phyloP scores from a whole-genome alignment of 2,113 vertebrate genomes.

The Perognathus longimembris region DNA sequence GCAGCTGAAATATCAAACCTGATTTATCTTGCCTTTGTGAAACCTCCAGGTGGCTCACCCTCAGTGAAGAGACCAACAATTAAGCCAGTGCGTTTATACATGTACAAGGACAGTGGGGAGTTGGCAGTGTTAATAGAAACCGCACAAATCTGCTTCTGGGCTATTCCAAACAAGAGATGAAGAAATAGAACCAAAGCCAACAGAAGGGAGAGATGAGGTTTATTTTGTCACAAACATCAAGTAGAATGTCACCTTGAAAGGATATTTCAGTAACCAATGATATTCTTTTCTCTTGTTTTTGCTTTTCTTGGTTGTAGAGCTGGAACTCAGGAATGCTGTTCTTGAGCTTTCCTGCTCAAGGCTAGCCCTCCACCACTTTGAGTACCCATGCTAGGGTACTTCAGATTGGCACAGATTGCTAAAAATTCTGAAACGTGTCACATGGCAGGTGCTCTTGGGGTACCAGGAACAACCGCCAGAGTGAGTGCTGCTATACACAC shows the following conservation, averaged over 20 bases:
- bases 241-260: constrained; percentile 64
- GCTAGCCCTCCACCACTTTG: no score
- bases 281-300: no score
- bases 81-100: constrained; percentile 62
- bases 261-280: constrained; percentile 58
- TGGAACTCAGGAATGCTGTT: no score
- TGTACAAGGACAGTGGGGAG: constrained; percentile 47
- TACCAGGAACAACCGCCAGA: not conserved
- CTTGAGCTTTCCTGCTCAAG: no score
- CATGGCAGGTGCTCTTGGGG: accelerated
- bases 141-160: constrained; percentile 47
- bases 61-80: constrained; percentile 60
- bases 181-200: constrained; percentile 60
- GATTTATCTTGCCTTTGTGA: constrained; percentile 53
- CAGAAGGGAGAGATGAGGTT: constrained; percentile 70
- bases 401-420: not conserved
- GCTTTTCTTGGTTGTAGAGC: no score
- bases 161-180: constrained; percentile 70
- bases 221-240: constrained; percentile 60
- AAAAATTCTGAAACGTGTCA: not conserved
- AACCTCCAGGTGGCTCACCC: not conserved
- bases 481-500: no score
- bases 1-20: constrained; percentile 34
- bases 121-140: constrained; percentile 68
- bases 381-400: not conserved